Percentiles rank a stretch among this genome's conserved stretches.
Evolutionary conservation across 2,113 vertebrate species (phyloP).

Genomic region (Tamias sibiricus): DNA sequence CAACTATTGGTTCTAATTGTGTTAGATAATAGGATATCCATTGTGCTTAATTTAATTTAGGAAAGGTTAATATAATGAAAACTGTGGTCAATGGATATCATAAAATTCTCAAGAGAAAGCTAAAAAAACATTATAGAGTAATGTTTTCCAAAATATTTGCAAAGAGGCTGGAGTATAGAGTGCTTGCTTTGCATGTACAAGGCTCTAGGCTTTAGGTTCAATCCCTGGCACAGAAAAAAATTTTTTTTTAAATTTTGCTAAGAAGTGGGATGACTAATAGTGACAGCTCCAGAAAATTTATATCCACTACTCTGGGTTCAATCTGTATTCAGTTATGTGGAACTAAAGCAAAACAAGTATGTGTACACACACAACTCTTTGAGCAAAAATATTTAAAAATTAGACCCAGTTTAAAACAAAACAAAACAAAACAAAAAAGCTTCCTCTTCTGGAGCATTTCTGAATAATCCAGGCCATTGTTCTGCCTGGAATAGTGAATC

Average conservation of each 20-base stretch:
- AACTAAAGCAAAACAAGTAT: not conserved
- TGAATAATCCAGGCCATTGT: slow-evolving; percentile 77
- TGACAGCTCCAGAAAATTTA: not conserved
- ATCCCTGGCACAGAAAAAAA: too few relatives aligned
- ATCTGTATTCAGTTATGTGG: not conserved
- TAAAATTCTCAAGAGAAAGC: slow-evolving; percentile 10
- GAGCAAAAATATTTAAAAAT: slow-evolving; percentile 36
- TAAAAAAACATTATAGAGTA: too few relatives aligned
- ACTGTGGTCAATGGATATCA: not conserved
- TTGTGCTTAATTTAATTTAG: slow-evolving; percentile 2
- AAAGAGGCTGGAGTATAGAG: not conserved
- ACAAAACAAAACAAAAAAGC: slow-evolving; percentile 28
- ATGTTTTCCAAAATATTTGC: not conserved
- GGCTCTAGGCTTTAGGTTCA: too few relatives aligned
- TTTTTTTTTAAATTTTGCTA: too few relatives aligned
- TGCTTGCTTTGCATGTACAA: too few relatives aligned
- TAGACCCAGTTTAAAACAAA: not conserved
- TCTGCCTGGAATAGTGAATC: slow-evolving; percentile 69
- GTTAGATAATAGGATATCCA: not conserved
- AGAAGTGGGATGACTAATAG: not conserved
- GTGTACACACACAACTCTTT: too few relatives aligned
- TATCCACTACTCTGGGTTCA: not conserved
- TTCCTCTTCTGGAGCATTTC: slow-evolving; percentile 42
- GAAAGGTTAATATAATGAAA: slow-evolving; percentile 16
- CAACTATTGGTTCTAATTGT: not conserved